Evolutionary conservation across 2,888 invertebrate genomes (phyloP).

Genomic region (Caenorhabditis macrosperma): DNA sequence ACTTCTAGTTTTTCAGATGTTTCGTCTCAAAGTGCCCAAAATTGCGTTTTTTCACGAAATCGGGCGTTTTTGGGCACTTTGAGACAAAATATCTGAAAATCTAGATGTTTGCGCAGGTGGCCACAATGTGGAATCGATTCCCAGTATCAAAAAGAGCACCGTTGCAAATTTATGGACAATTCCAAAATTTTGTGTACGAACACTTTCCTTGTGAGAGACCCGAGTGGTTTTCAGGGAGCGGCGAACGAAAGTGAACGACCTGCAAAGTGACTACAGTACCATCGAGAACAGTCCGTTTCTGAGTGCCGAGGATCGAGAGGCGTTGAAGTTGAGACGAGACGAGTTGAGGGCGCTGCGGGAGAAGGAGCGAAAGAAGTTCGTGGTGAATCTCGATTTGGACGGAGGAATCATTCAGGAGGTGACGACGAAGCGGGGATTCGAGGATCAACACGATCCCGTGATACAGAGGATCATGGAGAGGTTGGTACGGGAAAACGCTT

Average conservation of each 20-base stretch:
- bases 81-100: too few species aligned
- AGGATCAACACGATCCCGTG: constrained; percentile 68
- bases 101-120: too few species aligned
- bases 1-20: too few species aligned
- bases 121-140: too few species aligned
- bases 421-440: constrained; percentile 30
- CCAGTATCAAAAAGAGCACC: too few species aligned
- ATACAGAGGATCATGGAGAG: constrained; percentile 72
- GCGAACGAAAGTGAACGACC: constrained; percentile 72
- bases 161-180: too few species aligned
- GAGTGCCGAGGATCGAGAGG: constrained; percentile 82
- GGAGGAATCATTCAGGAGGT: constrained; percentile 61
- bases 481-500: too few species aligned
- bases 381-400: constrained; percentile 72
- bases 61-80: too few species aligned
- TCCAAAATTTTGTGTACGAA: too few species aligned
- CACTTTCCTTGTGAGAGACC: too few species aligned
- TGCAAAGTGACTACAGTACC: constrained; percentile 76
- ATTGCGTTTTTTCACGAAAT: too few species aligned
- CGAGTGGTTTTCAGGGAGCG: constrained; percentile 64
- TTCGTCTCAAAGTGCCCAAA: too few species aligned
- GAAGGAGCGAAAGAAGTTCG: constrained; percentile 62
- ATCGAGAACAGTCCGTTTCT: constrained; percentile 87
- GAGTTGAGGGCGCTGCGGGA: constrained; percentile 70
- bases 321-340: constrained; percentile 70